Evolutionary conservation across 1,140 invertebrate genomes (phyloP).

Genomic region (Cheumatopsyche charites): DNA sequence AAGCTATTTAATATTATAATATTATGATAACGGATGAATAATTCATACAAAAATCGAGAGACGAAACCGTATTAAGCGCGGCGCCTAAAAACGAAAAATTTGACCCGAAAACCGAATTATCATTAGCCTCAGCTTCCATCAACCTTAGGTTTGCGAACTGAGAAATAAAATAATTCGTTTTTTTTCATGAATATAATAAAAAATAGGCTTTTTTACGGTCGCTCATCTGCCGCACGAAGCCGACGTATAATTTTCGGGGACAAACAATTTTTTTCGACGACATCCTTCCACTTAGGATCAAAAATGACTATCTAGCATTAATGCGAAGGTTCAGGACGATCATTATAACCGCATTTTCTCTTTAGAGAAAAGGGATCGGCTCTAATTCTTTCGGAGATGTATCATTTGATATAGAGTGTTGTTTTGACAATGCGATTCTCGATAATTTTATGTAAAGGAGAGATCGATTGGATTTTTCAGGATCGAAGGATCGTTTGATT

Average conservation of each 20-base stretch:
- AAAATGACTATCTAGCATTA: constrained; percentile 38
- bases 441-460: too few species aligned
- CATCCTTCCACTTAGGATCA: constrained; percentile 36
- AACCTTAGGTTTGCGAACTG: background rate
- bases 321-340: constrained; percentile 32
- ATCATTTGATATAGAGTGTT: background rate
- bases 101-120: constrained; percentile 16
- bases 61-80: constrained; percentile 26
- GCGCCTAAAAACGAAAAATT: constrained; percentile 29
- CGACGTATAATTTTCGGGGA: constrained; percentile 37
- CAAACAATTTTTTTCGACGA: constrained; percentile 37
- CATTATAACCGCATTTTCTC: constrained; percentile 37
- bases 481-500: too few species aligned
- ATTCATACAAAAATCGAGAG: constrained; percentile 32
- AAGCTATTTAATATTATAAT: constrained; percentile 38
- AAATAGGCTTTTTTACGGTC: background rate
- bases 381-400: background rate
- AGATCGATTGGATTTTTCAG: too few species aligned
- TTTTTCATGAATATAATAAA: too few species aligned
- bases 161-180: too few species aligned
- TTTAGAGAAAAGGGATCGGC: background rate
- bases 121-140: background rate
- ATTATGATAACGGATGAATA: constrained; percentile 27
- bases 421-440: background rate
- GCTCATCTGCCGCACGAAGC: background rate